phyloP scores from a whole-genome alignment of 53 echinoderm and acorn worm genomes.

The Holothuria scabra region DNA sequence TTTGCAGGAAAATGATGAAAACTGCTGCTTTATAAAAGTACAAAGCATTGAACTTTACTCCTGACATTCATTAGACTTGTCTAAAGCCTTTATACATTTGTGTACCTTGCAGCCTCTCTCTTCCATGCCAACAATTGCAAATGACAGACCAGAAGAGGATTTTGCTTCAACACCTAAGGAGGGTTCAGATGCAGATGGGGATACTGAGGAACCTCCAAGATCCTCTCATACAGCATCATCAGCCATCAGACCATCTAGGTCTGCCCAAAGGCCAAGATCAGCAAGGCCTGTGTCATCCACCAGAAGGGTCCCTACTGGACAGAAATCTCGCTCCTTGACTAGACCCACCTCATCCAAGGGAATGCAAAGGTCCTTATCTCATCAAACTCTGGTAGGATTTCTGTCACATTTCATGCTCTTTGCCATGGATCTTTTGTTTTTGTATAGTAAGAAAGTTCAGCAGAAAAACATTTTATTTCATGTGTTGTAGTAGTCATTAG shows the following conservation, averaged over 20 bases:
- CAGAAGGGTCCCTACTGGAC: conserved; percentile 36
- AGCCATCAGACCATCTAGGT: conserved; percentile 67
- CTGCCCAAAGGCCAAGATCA: conserved; percentile 79
- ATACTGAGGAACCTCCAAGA: conserved; percentile 17
- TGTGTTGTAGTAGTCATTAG: too few species aligned
- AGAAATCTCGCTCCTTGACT: conserved; percentile 76
- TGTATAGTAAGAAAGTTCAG: too few species aligned
- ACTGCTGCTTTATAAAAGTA: too few species aligned
- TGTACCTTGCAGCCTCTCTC: conserved; percentile 72
- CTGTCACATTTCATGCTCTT: neutral
- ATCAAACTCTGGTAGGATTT: conserved; percentile 39
- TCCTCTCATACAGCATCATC: conserved; percentile 56
- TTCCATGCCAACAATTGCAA: conserved; percentile 83
- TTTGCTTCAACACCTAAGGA: neutral
- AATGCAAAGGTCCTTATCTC: conserved; percentile 29
- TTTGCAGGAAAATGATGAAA: too few species aligned
- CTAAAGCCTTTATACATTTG: too few species aligned
- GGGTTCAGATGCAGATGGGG: conserved; percentile 23
- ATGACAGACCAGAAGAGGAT: conserved; percentile 60
- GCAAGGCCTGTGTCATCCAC: conserved; percentile 59
- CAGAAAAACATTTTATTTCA: too few species aligned
- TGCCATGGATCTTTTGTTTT: too few species aligned
- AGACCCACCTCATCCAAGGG: conserved; percentile 78
- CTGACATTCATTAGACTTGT: too few species aligned
- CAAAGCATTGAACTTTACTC: too few species aligned